Percentiles rank a stretch among this genome's conserved stretches.
Conservation (phyloP, 2,888 invertebrate species). For the Phengaris arion region DNA sequence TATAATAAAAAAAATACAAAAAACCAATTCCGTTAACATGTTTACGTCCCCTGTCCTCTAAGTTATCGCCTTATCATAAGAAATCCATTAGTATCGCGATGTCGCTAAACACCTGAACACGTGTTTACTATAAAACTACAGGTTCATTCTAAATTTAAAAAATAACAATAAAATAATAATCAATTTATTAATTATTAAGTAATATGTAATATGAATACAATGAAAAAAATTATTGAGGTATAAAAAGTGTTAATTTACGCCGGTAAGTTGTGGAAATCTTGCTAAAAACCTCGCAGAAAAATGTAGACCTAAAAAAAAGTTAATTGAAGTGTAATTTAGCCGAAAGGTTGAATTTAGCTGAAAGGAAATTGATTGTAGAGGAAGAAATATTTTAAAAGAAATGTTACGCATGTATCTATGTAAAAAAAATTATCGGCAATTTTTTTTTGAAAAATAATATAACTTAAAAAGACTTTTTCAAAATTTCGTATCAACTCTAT, state of each 20-base stretch:
- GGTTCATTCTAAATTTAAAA: neutral
- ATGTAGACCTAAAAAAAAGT: neutral
- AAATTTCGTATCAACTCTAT: neutral
- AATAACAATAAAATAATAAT: neutral
- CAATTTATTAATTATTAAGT: neutral
- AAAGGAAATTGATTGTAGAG: too few species aligned
- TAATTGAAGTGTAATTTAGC: too few species aligned
- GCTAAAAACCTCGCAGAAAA: neutral
- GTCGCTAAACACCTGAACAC: conserved; percentile 59
- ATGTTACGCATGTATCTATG: neutral
- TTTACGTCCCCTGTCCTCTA: conserved; percentile 49
- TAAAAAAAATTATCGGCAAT: neutral
- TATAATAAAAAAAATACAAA: neutral
- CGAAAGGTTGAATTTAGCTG: too few species aligned
- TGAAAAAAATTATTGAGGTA: neutral
- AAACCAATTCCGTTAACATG: conserved; percentile 27
- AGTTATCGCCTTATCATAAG: conserved; percentile 47
- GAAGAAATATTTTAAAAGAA: too few species aligned
- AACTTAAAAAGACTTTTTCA: too few species aligned
- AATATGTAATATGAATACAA: neutral
- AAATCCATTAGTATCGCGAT: conserved; percentile 57
- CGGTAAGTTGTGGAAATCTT: neutral
- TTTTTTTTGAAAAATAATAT: too few species aligned
- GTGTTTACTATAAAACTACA: conserved; percentile 42
- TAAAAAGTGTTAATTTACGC: neutral